A percentile compares a stretch with the other conserved stretches of the same genome.
Conservation (phyloP, 2,113 vertebrate species). For the Mesoclemmys tuberculata region DNA sequence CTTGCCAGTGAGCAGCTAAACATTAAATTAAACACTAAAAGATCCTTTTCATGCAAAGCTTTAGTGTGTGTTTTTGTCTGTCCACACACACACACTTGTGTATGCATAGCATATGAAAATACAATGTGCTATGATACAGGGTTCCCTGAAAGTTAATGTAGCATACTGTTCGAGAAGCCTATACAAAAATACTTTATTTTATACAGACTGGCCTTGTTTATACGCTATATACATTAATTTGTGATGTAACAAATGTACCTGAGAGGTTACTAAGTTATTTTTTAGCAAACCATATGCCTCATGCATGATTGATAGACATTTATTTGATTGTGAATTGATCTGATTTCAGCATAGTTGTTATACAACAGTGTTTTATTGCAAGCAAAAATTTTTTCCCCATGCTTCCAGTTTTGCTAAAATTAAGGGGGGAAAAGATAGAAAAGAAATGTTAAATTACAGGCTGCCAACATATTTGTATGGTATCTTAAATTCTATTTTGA, state of each 20-base stretch:
- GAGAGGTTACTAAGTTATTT: not conserved
- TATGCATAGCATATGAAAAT: too few relatives aligned
- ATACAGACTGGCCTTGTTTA: not conserved
- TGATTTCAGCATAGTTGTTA: constrained; percentile 18
- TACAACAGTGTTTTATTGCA: constrained; percentile 6
- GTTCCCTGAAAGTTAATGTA: not conserved
- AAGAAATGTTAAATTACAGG: not conserved
- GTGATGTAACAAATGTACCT: not conserved
- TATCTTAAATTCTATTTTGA: not conserved
- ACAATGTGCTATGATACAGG: not conserved
- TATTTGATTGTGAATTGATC: constrained; percentile 47
- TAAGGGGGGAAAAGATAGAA: not conserved
- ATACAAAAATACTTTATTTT: not conserved
- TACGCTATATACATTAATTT: not conserved
- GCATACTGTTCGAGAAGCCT: not conserved
- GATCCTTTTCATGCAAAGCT: not conserved
- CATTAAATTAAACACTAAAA: not conserved
- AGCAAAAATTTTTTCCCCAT: constrained; percentile 1
- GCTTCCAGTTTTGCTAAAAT: constrained; percentile 37
- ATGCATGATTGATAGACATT: constrained; percentile 35
- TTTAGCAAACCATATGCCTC: not conserved
- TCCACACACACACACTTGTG: too few relatives aligned
- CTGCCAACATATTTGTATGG: not conserved
- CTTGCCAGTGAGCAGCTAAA: not conserved
- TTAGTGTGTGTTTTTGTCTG: not conserved